Percentiles rank a stretch among this genome's conserved stretches.
phyloP scores from a whole-genome alignment of 2,888 invertebrate genomes.

The Rotaria macrura region DNA sequence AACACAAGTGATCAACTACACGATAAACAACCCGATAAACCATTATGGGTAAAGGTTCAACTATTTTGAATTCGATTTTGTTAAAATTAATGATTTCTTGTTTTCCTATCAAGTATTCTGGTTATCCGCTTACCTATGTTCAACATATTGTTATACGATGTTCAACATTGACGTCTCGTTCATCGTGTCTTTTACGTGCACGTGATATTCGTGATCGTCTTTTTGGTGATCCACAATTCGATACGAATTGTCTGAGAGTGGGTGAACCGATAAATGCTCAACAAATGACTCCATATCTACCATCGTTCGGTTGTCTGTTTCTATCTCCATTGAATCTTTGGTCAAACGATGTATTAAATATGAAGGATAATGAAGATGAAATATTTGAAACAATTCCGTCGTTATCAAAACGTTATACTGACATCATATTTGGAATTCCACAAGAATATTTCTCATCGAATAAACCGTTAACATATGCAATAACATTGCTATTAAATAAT shows the following conservation, averaged over 20 bases:
- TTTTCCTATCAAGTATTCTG: conserved; percentile 48
- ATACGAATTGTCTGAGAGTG: conserved; percentile 72
- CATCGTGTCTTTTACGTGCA: conserved; percentile 73
- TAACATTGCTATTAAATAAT: conserved; percentile 24
- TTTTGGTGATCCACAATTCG: conserved; percentile 52
- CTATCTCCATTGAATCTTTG: conserved; percentile 86
- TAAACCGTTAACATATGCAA: conserved; percentile 13
- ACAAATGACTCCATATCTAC: conserved; percentile 54
- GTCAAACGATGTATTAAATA: conserved; percentile 61
- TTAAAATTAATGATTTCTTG: not conserved
- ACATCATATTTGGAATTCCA: not conserved
- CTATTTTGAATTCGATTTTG: not conserved
- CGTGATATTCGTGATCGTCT: conserved; percentile 76
- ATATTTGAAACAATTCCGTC: conserved; percentile 9
- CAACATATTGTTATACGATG: conserved; percentile 49
- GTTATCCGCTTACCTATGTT: conserved; percentile 53
- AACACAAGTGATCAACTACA: not conserved
- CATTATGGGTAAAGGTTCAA: not conserved
- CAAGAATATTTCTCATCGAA: conserved; percentile 2
- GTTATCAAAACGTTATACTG: not conserved
- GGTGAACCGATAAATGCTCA: conserved; percentile 52
- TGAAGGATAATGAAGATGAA: not conserved
- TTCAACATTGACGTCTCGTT: conserved; percentile 74
- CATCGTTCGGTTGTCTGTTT: conserved; percentile 79
- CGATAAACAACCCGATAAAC: not conserved